Evolutionary conservation across 1,140 invertebrate genomes (phyloP).

Genomic region (Pogonomyrmex barbatus): DNA sequence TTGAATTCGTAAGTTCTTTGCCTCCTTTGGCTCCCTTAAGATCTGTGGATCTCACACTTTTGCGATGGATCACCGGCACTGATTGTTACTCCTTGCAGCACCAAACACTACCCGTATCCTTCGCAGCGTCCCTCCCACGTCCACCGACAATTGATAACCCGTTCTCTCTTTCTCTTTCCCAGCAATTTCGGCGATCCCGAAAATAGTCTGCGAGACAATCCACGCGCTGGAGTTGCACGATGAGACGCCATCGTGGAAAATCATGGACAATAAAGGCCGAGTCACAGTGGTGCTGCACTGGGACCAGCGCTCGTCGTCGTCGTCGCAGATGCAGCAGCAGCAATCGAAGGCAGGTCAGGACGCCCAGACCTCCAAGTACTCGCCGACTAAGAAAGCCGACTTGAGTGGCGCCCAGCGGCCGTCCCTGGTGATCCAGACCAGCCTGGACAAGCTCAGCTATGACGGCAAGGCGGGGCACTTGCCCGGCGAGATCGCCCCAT

Average conservation of each 20-base stretch:
- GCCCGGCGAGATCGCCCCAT: conserved; percentile 84
- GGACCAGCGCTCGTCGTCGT: conserved; percentile 91
- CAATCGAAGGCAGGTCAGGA: conserved; percentile 83
- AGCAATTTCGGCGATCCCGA: conserved; percentile 97
- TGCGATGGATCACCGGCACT: conserved; percentile 57
- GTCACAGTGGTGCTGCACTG: conserved; percentile 97
- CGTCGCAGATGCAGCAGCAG: conserved; percentile 86
- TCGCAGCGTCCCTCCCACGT: neutral
- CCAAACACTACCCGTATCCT: conserved; percentile 39
- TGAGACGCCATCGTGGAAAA: conserved; percentile 98
- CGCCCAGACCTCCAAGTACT: conserved; percentile 87
- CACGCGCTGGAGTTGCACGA: conserved; percentile 96
- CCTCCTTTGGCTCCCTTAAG: conserved; percentile 47
- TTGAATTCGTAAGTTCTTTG: conserved; percentile 48
- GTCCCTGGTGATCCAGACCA: conserved; percentile 92
- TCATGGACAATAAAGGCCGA: conserved; percentile 97
- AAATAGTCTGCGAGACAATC: conserved; percentile 98
- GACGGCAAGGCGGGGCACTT: conserved; percentile 80
- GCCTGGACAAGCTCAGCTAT: conserved; percentile 89
- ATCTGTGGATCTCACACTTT: conserved; percentile 51
- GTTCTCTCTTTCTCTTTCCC: conserved; percentile 69
- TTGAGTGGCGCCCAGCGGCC: conserved; percentile 87
- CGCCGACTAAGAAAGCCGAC: conserved; percentile 88
- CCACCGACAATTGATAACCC: neutral
- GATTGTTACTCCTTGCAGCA: conserved; percentile 57